These are phyloP conservation scores for Gallinago stenura DNA, from an alignment of 2,797 vertebrate species.

Conservation along the genomic window DNA sequence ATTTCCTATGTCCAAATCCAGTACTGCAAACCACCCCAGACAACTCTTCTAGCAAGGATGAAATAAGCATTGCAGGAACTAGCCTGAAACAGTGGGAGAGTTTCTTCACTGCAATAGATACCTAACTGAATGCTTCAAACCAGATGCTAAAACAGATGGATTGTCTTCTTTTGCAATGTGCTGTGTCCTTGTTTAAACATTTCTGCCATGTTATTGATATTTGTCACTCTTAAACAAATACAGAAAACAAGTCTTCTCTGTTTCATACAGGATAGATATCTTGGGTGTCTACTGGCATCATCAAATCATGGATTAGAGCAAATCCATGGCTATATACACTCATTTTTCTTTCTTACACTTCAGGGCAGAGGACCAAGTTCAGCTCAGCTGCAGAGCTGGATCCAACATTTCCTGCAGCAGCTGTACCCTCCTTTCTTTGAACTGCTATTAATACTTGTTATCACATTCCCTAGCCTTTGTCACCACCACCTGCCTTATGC, in stretches of 20 bases:
- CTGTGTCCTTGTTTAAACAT: slow-evolving; percentile 35
- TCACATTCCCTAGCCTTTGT: background rate
- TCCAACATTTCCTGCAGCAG: slow-evolving; percentile 54
- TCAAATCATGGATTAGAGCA: slow-evolving; percentile 19
- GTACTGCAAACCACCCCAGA: background rate
- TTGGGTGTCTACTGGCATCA: background rate
- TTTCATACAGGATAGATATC: background rate
- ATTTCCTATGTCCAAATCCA: background rate
- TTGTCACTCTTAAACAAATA: slow-evolving; percentile 18
- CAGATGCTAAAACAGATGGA: slow-evolving; percentile 34
- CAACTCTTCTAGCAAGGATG: background rate
- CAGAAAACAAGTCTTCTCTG: background rate
- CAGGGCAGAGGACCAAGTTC: slow-evolving; percentile 57
- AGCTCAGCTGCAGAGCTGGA: slow-evolving; percentile 57
- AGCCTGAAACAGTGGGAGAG: background rate
- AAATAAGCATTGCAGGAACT: background rate
- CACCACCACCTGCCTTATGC: background rate
- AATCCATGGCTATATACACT: background rate
- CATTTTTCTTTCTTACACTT: slow-evolving; percentile 64
- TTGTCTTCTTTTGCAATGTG: background rate
- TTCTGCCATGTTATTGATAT: slow-evolving; percentile 40
- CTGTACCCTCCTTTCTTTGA: slow-evolving; percentile 47
- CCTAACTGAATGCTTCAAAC: slow-evolving; percentile 13
- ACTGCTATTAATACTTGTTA: slow-evolving; percentile 52
- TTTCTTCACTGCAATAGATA: slow-evolving; percentile 1